Percentiles rank a stretch among this genome's conserved stretches.
Conservation (phyloP, 2,797 vertebrate genomes). For the Tenualosa ilisha region DNA sequence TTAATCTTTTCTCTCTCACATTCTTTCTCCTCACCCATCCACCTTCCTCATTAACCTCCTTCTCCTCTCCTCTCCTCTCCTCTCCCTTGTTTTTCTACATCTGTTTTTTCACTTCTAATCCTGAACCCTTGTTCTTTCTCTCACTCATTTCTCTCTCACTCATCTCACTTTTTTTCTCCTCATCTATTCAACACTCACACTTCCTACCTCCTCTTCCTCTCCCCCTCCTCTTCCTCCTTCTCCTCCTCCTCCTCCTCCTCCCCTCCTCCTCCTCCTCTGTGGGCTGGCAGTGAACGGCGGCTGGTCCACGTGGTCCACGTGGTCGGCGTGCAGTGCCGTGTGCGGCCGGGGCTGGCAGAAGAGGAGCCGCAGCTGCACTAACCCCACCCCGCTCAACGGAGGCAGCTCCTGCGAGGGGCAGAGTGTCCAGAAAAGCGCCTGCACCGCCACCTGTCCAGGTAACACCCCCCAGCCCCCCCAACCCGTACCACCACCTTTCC, state of each 20-base stretch:
- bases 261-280: slow-evolving; percentile 16
- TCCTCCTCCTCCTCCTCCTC: slow-evolving; percentile 37
- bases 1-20: neutral
- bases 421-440: slow-evolving; percentile 98
- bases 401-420: slow-evolving; percentile 98
- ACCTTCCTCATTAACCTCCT: too few relatives aligned
- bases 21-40: slow-evolving; percentile 20
- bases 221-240: neutral
- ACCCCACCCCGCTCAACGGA: slow-evolving; percentile 97
- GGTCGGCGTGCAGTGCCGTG: slow-evolving; percentile 96
- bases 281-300: slow-evolving; percentile 92
- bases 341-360: slow-evolving; percentile 99
- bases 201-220: neutral
- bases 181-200: neutral
- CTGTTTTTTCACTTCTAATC: neutral
- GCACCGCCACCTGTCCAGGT: slow-evolving; percentile 99
- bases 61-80: too few relatives aligned
- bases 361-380: slow-evolving; percentile 98
- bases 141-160: neutral
- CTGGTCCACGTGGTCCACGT: slow-evolving; percentile 99
- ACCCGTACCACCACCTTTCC: neutral
- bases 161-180: neutral
- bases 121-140: neutral
- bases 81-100: too few relatives aligned
- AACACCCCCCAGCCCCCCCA: slow-evolving; percentile 59